phyloP scores from a whole-genome alignment of 2,113 vertebrate genomes.

The Prochilodus magdalenae region DNA sequence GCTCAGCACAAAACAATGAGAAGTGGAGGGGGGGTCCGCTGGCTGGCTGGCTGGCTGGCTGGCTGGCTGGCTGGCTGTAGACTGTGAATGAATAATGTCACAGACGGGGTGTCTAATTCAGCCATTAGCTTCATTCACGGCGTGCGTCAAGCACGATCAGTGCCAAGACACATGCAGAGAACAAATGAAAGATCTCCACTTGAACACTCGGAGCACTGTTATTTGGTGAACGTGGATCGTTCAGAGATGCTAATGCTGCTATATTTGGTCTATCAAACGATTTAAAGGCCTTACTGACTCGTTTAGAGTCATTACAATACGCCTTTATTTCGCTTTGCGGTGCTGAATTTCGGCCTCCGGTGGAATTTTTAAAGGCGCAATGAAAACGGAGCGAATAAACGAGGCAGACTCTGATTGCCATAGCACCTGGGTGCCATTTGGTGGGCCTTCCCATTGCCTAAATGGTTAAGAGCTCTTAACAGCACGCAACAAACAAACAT shows the following conservation, averaged over 20 bases:
- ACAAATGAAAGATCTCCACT: not conserved
- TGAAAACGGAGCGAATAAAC: not conserved
- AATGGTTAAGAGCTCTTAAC: slow-evolving; percentile 6
- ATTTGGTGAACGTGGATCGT: not conserved
- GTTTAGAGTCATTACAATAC: not conserved
- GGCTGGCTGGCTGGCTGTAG: not conserved
- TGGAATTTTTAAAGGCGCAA: not conserved
- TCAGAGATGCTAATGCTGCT: not conserved
- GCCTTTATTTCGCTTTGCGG: not conserved
- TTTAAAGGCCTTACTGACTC: not conserved
- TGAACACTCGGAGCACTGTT: too few relatives aligned
- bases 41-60: not conserved
- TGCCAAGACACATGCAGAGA: not conserved
- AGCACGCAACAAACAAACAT: slow-evolving; percentile 30
- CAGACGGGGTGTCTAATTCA: not conserved
- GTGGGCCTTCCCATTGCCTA: not conserved
- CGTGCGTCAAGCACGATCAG: not conserved
- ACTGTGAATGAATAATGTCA: slow-evolving; percentile 44
- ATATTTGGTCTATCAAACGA: not conserved
- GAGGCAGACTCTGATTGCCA: slow-evolving; percentile 12
- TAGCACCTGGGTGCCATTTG: slow-evolving; percentile 24
- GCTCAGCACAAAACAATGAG: slow-evolving; percentile 34
- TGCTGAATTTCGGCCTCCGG: not conserved
- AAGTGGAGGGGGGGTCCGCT: not conserved
- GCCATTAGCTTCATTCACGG: not conserved